Conservation (phyloP, 2,888 invertebrate species). For the Parochlus steinenii region DNA sequence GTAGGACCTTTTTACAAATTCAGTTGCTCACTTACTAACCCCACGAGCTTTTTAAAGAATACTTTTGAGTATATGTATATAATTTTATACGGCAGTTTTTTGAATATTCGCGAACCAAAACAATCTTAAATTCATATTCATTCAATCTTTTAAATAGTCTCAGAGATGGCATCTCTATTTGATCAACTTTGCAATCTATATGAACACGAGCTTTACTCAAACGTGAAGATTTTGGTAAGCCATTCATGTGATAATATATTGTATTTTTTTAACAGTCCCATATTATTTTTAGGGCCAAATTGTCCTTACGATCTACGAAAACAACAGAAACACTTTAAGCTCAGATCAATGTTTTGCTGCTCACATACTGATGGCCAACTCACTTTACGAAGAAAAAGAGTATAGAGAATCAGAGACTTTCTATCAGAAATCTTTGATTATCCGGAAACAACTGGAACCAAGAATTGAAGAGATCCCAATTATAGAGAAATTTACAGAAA, state of each 20-base stretch:
- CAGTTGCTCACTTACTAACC: too few species aligned
- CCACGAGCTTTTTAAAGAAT: too few species aligned
- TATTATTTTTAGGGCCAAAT: too few species aligned
- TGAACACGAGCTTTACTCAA: slow-evolving; percentile 53
- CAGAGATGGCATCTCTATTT: too few species aligned
- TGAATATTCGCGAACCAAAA: too few species aligned
- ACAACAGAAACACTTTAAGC: too few species aligned
- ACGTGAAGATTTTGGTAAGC: slow-evolving; percentile 49
- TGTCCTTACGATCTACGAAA: slow-evolving; percentile 46
- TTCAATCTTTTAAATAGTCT: too few species aligned
- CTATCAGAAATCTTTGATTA: slow-evolving; percentile 29
- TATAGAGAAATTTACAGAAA: slow-evolving; percentile 31
- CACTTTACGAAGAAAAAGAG: slow-evolving; percentile 46
- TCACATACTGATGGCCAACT: slow-evolving; percentile 50
- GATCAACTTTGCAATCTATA: slow-evolving; percentile 52
- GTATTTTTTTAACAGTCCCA: too few species aligned
- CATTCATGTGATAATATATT: slow-evolving; percentile 39
- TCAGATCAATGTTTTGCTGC: slow-evolving; percentile 49
- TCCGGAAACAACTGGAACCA: slow-evolving; percentile 16
- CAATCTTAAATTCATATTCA: too few species aligned
- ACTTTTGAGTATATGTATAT: too few species aligned
- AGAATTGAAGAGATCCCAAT: slow-evolving; percentile 6
- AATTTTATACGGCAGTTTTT: too few species aligned
- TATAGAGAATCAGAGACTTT: slow-evolving; percentile 50
- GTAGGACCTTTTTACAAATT: too few species aligned